Base-by-base conservation (phyloP, 2,113 vertebrate species). In the Ibidorhyncha struthersii region DNA sequence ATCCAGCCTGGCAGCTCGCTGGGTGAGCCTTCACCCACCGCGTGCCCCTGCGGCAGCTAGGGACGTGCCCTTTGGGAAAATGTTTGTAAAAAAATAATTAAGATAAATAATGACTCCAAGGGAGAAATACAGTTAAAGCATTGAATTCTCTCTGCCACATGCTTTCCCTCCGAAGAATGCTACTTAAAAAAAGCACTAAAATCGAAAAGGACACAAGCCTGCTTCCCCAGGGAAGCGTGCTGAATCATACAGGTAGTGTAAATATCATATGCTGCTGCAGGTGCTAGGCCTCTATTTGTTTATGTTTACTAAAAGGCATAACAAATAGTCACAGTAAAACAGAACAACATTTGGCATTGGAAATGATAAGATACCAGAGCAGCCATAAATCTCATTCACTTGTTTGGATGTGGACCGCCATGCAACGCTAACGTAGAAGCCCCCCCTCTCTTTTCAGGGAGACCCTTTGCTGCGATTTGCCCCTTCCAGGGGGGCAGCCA, bases 261-360 rank as follows among this genome's bases (percentile, higher is more conserved):
- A 98, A 98, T 97, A 97, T 88, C 98, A 98, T 77, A 84, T 96
- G 97, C 95, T 96, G 95, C 96, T 96, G 97, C 98, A 98, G 97
- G 97, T 98, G 98, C 97, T 89, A 96, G 88, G 96, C 96, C 71
- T 96, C 92, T 97, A 93, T 96, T 96, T 98, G 97, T 98, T 98
- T 97, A 89, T 98, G 93, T 98, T 98, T 98, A 98, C 96, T 63
- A 86, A 97, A 97, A 97, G 96, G 80, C 78, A 96, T 85, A 93
- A 98, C 97, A 98, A 98, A 98, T 82, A 98, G 97, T 96, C 96
- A 95, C 91, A 93, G 40, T 96, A 92, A 97, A 97, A 93, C 89
- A 90, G 89, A 98, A 97, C 91, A 97, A 82, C 94, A 93, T 78
- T 93, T 96, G 96, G 97, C 88, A 72, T 7, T 79, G 88, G 82